Base-by-base conservation (phyloP, 1,140 invertebrate species). In the Philopotamus ludificatus region DNA sequence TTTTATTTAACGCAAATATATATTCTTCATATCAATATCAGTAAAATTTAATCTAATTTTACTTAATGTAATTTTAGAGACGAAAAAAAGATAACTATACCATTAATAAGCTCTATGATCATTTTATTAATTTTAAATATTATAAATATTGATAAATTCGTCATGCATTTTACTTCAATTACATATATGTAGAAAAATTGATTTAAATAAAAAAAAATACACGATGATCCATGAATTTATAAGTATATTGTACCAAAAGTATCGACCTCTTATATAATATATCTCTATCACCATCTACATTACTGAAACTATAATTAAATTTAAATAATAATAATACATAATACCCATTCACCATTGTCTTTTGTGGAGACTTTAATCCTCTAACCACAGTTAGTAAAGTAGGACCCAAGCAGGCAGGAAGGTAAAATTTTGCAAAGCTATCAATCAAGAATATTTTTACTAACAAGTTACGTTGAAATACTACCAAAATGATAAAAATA, bases 341-440 rank as follows among this genome's bases (percentile, higher is more conserved):
- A 61, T 41, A 65, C 44, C 67, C 67, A 59, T 63, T 55, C 67
- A 69, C 67, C 67, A 62, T 9, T 34, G 12, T 44, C 42, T n/a
- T 44, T 51, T 28, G 50, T 54, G 49, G 54, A 65, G 47, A 54
- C 41, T 26, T 47, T 49, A 12, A 21, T 59, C 57, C 45, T 64
- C 49, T 41, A 64, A 21, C 50, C 25, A 22, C 62, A 23, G 67
- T 66, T 69, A 67, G 65, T 70, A 67, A n/a, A 65, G 50, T 66
- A 65, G 51, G 72, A 73, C 75, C 76, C 79, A 78, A 76, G 75
- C 79, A 81, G 78, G 78, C 79, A 81, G 79, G 79, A 81, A 81
- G 79, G 79, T 78, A 67, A 62, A 61, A 12, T 47, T 58, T 60
- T 60, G 57, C 57, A 60, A 60, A 60, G 57, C 57, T 60, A 60